Evolutionary conservation across 2,888 invertebrate genomes (phyloP).

Genomic region (Heliconius cydno): DNA sequence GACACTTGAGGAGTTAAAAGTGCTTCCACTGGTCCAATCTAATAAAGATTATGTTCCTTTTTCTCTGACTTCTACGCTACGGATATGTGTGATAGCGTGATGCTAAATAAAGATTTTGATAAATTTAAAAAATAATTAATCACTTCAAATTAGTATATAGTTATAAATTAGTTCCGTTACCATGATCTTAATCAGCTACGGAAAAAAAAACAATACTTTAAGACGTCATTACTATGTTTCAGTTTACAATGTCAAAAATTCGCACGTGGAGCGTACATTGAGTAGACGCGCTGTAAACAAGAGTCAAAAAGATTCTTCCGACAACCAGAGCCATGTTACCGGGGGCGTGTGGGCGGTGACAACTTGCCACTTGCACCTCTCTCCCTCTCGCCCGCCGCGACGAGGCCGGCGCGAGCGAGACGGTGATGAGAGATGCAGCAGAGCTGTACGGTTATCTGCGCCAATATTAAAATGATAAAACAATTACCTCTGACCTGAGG

Average conservation of each 20-base stretch:
- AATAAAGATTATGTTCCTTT: too few species aligned
- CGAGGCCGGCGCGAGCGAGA: constrained; percentile 56
- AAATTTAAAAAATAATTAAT: neutral
- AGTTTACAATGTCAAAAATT: constrained; percentile 10
- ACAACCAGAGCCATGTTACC: constrained; percentile 58
- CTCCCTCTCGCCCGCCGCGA: constrained; percentile 55
- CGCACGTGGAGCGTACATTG: constrained; percentile 34
- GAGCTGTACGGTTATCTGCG: constrained; percentile 56
- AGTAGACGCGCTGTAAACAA: constrained; percentile 34
- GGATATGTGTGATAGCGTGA: too few species aligned
- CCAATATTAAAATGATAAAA: constrained; percentile 64
- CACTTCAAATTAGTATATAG: neutral
- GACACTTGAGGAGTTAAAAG: too few species aligned
- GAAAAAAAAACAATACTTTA: constrained; percentile 3
- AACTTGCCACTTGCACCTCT: constrained; percentile 57
- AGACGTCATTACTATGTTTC: constrained; percentile 1
- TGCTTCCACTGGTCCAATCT: too few species aligned
- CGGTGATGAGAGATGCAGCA: constrained; percentile 40
- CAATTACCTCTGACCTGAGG: constrained; percentile 68
- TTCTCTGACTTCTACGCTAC: too few species aligned
- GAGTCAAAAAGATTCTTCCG: constrained; percentile 52
- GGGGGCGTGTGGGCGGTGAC: constrained; percentile 66
- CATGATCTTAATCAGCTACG: constrained; percentile 2
- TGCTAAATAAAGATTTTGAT: too few species aligned
- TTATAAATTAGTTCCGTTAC: neutral